Evolutionary conservation across 1,140 invertebrate genomes (phyloP), one percentile per base, ranked within the genome.

Genomic region (Trachymyrmex cornetzi): DNA sequence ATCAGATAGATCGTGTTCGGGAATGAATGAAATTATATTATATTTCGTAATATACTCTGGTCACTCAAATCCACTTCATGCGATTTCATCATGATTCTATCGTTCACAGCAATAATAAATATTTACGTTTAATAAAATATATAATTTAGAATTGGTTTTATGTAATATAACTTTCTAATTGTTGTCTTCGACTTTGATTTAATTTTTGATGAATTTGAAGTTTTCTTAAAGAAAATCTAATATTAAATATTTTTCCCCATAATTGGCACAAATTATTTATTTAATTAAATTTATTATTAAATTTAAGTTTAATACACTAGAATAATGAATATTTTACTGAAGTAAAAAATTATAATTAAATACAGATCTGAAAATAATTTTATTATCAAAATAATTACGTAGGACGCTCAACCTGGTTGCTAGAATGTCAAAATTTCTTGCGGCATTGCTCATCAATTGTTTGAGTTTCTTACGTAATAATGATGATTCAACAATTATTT

Each of bases 1-100:
- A 82, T 61, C 80, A 57, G 38, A 38, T 24, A 27, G 69, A 81
- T 14, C 16, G 44, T 24, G 44, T 6, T 55, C 1, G 30, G 30
- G 11, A 82, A 82, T 82, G 67, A 82, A 74, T 74, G 55, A 53
- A 34, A 9, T 61, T 55, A 38, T 59, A 19, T 16, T 53, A 44
- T 22, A 59, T 71, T 81, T 71, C 34, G 50, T 34, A 44, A 9
- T 34, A 34, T 24, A 30, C 44, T 61, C 24, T 74, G 19, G 12
- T 84, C 27, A n/a, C 6, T 71, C 22, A 14, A n/a, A 27, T 38
- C 24, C 19, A 7, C 11, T 9, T 19, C 22, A 19, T 11, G 34
- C 27, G 14, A 72, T 24, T 81, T 81, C 24, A 27, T 71, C 64
- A 34, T 55, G n/a, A 22, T 55, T 30, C 30, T 44, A 6, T n/a